These are phyloP conservation scores for Prorops nasuta DNA, from an alignment of 1,140 invertebrate species.

Conservation along the genomic window DNA sequence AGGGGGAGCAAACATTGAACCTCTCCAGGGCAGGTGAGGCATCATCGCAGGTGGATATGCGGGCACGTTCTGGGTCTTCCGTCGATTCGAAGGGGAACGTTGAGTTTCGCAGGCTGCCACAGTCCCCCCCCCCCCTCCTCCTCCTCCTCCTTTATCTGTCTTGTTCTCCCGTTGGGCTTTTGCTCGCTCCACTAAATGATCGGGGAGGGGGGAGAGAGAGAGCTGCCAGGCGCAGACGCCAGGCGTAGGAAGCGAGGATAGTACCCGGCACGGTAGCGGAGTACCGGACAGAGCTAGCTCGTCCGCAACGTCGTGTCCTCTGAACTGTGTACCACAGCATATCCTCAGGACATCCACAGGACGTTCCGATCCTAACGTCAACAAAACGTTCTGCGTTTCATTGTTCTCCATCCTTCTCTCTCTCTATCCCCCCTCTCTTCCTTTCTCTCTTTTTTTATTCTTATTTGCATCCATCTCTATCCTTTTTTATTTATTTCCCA, in stretches of 20 bases:
- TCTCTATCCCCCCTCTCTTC: background rate
- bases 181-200: background rate
- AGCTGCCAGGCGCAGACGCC: constrained; percentile 40
- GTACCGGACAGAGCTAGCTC: constrained; percentile 55
- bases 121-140: too few species aligned
- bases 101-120: too few species aligned
- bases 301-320: constrained; percentile 37
- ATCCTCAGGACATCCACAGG: background rate
- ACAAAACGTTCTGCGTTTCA: background rate
- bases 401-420: background rate
- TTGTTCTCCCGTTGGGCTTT: background rate
- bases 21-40: too few species aligned
- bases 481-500: too few species aligned
- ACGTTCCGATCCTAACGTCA: background rate
- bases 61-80: too few species aligned
- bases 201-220: constrained; percentile 1
- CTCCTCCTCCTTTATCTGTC: background rate
- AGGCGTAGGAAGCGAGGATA: constrained; percentile 31
- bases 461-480: too few species aligned
- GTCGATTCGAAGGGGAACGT: too few species aligned
- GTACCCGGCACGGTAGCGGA: constrained; percentile 41
- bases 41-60: too few species aligned
- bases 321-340: too few species aligned
- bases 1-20: too few species aligned
- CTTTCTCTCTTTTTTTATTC: too few species aligned